Conservation (phyloP, 2,797 vertebrate species). For the Hydrocynus forskahlii region DNA sequence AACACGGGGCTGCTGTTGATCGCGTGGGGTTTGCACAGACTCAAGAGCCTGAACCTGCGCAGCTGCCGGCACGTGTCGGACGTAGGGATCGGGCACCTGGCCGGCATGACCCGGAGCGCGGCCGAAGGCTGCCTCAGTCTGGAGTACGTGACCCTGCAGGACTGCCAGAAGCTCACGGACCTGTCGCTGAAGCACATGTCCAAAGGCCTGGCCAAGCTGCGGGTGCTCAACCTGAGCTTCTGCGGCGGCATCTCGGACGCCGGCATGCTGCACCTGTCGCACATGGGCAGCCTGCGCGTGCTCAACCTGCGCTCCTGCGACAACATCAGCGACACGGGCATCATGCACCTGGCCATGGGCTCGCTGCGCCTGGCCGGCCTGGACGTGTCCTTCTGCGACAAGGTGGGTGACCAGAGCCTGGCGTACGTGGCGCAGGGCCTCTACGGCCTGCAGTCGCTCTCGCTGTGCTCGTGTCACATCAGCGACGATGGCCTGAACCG, state of each 20-base stretch:
- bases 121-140: conserved; percentile 94
- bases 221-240: conserved; percentile 96
- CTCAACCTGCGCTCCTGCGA: conserved; percentile 97
- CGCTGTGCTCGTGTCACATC: conserved; percentile 97
- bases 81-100: conserved; percentile 96
- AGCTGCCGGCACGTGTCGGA: conserved; percentile 96
- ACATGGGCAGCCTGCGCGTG: conserved; percentile 94
- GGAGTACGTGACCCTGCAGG: conserved; percentile 96
- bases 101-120: conserved; percentile 96
- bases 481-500: conserved; percentile 96
- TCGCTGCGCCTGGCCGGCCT: conserved; percentile 91
- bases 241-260: conserved; percentile 97
- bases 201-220: conserved; percentile 89
- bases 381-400: conserved; percentile 96
- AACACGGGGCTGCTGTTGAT: conserved; percentile 94
- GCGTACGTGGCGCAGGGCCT: conserved; percentile 97
- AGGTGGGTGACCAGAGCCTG: conserved; percentile 96
- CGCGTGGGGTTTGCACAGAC: conserved; percentile 94
- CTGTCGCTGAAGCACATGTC: conserved; percentile 96
- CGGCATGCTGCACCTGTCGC: conserved; percentile 95
- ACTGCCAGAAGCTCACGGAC: conserved; percentile 97
- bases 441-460: conserved; percentile 93
- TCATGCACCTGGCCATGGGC: conserved; percentile 98
- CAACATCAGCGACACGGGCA: conserved; percentile 97
- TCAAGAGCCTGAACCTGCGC: conserved; percentile 96